phyloP scores from a whole-genome alignment of 2,113 vertebrate genomes.

The Egretta garzetta region DNA sequence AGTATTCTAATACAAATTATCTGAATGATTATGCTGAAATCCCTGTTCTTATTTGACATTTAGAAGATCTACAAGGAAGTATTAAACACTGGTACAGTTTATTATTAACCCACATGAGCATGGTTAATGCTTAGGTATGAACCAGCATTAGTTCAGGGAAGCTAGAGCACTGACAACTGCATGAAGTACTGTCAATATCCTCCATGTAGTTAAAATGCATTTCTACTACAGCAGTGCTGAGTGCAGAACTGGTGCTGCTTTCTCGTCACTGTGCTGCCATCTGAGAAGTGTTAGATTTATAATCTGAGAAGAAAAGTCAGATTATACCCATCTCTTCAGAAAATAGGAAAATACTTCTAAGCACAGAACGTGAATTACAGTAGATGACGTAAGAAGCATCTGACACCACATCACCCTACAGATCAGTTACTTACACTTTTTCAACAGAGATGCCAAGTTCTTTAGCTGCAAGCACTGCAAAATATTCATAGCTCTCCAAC shows the following conservation, averaged over 20 bases:
- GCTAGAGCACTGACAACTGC: neutral
- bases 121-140: neutral
- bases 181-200: neutral
- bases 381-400: neutral
- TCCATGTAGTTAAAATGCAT: neutral
- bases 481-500: conserved; percentile 94
- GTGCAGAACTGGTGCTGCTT: neutral
- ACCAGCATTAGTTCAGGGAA: neutral
- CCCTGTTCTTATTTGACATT: neutral
- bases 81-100: neutral
- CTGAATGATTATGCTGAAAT: neutral
- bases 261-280: neutral
- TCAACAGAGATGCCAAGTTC: conserved; percentile 87
- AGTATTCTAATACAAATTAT: neutral
- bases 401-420: neutral
- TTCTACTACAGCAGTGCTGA: neutral
- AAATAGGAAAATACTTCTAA: neutral
- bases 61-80: neutral
- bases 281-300: neutral
- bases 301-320: neutral
- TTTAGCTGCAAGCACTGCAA: conserved; percentile 88
- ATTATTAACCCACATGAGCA: neutral
- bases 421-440: conserved; percentile 84
- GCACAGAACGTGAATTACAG: neutral
- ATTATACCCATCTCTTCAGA: neutral